A percentile compares a stretch with the other conserved stretches of the same genome.
Evolutionary conservation across 1,140 invertebrate species (phyloP).

Genomic region (Akabosia matsudoensis): DNA sequence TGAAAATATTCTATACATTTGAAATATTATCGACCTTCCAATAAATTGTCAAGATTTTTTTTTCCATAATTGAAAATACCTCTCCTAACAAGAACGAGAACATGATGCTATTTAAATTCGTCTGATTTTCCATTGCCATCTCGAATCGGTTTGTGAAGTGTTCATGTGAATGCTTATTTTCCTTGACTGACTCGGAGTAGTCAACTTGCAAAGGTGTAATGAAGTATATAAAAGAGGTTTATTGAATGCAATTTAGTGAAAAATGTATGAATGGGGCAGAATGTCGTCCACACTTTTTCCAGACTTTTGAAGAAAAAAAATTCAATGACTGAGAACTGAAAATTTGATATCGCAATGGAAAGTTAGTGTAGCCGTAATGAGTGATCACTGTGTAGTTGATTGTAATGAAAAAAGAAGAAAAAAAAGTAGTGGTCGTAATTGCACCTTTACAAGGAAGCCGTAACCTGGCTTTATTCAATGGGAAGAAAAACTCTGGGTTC

Average conservation of each 20-base stretch:
- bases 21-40: too few species aligned
- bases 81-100: too few species aligned
- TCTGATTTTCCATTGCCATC: too few species aligned
- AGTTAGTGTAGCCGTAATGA: not conserved
- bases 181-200: not conserved
- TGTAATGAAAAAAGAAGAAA: not conserved
- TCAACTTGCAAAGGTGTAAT: not conserved
- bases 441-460: not conserved
- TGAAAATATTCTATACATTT: too few species aligned
- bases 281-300: too few species aligned
- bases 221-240: not conserved
- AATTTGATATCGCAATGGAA: not conserved
- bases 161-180: not conserved
- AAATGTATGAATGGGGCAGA: not conserved
- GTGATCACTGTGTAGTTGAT: not conserved
- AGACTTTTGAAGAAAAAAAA: too few species aligned
- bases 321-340: too few species aligned
- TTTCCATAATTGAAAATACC: too few species aligned
- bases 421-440: slow-evolving; percentile 9
- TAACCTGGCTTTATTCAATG: not conserved
- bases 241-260: not conserved
- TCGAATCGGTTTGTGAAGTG: too few species aligned
- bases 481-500: not conserved
- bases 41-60: too few species aligned
- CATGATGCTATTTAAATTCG: too few species aligned